Base-by-base conservation (phyloP, 2,797 vertebrate genomes). In the Sebastes minor region DNA sequence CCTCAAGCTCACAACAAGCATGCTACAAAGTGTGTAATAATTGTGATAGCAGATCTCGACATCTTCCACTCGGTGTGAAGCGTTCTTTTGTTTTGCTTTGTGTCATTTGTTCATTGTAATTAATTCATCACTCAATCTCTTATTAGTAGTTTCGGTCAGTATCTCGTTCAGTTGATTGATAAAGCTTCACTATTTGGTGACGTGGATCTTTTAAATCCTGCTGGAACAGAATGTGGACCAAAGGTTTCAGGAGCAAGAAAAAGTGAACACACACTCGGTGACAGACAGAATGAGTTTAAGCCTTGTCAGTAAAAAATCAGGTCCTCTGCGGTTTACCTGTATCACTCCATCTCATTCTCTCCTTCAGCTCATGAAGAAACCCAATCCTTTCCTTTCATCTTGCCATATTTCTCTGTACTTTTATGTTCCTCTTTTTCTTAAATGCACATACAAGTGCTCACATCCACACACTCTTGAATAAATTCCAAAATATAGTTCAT, bases 131-230 rank as follows among this genome's bases (percentile, higher is more conserved):
- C 60, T 68, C 32, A n/a, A 1, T 68, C 22, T 65, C 55, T 16
- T 64, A 20, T 70, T 27, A 56, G 25, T 32, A 14, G 1, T 60
- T 61, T 12, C 25, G 35, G 38, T 78, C 67, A 64, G 8, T 28
- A 28, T 81, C 35, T 73, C 8, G 22, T 28, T 73, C 18, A 35
- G 46, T 49, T 75, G 76, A 78, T 75, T 80, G 62, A 64, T 82
- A 56, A 28, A 35, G 12, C 53, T 38, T 61, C 13, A 69, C 76
- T 76, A 42, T 81, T 78, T 67, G 66, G 27, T 59, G 25, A 46
- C 23, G 14, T 62, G 30, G 30, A 62, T 71, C 25, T 53, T 79
- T 77, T 60, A 61, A 79, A 68, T 1, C 32, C 62, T 49, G 46
- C 18, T 20, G 18, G 8, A 49, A 49, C 46, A 49, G 46, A 20